Base-by-base conservation (phyloP, 2,797 vertebrate species). In the Sebastes iracundus region DNA sequence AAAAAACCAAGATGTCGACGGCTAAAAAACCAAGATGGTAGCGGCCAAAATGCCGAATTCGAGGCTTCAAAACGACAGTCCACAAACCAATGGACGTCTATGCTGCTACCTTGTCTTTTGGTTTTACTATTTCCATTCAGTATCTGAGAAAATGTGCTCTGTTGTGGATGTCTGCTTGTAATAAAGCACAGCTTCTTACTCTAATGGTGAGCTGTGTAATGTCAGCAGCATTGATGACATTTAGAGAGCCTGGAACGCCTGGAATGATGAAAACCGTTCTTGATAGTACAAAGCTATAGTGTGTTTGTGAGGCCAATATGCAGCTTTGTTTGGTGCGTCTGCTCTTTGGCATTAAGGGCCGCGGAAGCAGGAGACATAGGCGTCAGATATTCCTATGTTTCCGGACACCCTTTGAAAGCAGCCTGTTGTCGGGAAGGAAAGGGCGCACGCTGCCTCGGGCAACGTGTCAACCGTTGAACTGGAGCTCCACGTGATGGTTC, bases 361-460 rank as follows among this genome's bases (percentile, higher is more conserved):
- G 64, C 2, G 9, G 59, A 81, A 77, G 84, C 55, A 64, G 56
- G 56, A 82, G 59, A 73, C 71, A 22, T 1, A 56, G 46, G 75
- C 23, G 42, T 88, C 65, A 68, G 77, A 87, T 81, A 82, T 70
- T 88, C 68, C 78, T 28, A 20, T 28, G 63, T 88, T 84, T 75
- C 78, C 20, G 49, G 66, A 85, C 75, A 73, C 67, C 38, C 63
- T 85, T 69, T 79, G 58, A 87, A 85, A 68, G 67, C 77, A 42
- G 72, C 73, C 65, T 68, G 38, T 79, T 77, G 52, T 79, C 27
- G 28, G 66, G 42, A 86, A 32, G 72, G 79, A 90, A 89, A 90
- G 89, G 89, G 80, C 83, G 6, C 64, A 4, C 23, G 33, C 38
- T 18, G 89, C 91, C 90, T 62, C 22, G 59, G 81, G 88, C 82